Evolutionary conservation across 2,113 vertebrate species (phyloP).

Genomic region (Piaya cayana): DNA sequence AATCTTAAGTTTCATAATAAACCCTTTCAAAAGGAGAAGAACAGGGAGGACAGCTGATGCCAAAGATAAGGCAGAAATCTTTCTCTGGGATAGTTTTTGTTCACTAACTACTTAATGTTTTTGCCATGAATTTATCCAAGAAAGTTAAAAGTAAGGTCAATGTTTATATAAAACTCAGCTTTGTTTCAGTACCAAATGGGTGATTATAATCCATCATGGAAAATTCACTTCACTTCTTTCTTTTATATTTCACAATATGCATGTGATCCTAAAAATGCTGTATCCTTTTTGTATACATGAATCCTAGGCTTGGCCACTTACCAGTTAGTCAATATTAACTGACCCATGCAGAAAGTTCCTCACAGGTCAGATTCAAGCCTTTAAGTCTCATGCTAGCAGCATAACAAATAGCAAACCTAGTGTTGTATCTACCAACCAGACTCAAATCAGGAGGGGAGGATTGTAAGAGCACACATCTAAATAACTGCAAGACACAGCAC

Average conservation of each 20-base stretch:
- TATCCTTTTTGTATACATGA: background rate
- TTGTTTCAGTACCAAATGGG: background rate
- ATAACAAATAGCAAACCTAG: background rate
- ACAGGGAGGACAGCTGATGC: background rate
- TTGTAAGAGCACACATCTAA: background rate
- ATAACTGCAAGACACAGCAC: background rate
- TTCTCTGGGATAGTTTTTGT: background rate
- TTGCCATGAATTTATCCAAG: background rate
- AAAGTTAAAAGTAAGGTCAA: background rate
- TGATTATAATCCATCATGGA: background rate
- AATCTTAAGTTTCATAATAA: background rate
- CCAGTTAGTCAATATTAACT: background rate
- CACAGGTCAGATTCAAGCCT: background rate
- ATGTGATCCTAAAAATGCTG: background rate
- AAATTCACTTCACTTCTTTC: background rate
- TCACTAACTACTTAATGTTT: background rate
- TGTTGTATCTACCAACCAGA: background rate
- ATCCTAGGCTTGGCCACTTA: background rate
- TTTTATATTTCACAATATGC: background rate
- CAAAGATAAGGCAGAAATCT: background rate
- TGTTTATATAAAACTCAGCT: background rate
- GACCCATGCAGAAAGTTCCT: background rate
- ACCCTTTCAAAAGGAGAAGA: background rate
- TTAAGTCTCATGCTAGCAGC: background rate
- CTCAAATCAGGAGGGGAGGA: background rate